phyloP scores from a whole-genome alignment of 2,113 vertebrate species.

The Antigone vipio region DNA sequence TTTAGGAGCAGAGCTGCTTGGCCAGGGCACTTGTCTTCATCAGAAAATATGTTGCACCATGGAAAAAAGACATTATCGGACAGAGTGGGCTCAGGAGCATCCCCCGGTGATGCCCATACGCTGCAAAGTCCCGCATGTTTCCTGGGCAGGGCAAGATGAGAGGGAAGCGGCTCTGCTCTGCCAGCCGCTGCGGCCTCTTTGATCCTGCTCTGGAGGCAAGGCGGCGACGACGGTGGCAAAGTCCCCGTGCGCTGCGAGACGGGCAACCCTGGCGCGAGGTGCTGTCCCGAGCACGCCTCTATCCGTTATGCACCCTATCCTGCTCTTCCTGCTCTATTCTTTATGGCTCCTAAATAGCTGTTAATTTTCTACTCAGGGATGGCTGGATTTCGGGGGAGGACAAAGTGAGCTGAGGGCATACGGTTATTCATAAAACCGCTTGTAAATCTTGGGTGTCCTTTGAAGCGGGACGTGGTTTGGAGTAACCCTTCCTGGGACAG shows the following conservation, averaged over 20 bases:
- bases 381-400: background rate
- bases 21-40: background rate
- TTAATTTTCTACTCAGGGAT: background rate
- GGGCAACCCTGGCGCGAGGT: background rate
- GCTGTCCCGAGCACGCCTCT: accelerated
- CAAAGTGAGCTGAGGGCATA: background rate
- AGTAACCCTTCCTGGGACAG: background rate
- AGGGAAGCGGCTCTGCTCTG: background rate
- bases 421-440: background rate
- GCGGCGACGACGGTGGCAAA: accelerated
- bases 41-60: accelerated
- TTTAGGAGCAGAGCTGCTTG: background rate
- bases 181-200: background rate
- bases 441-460: background rate
- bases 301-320: accelerated
- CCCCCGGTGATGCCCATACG: accelerated
- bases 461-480: background rate
- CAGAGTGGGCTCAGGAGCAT: accelerated
- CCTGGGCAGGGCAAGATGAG: background rate
- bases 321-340: background rate
- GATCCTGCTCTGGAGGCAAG: background rate
- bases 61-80: background rate
- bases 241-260: accelerated
- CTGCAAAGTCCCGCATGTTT: accelerated
- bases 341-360: background rate